Evolutionary conservation across 2,113 vertebrate species (phyloP).

Genomic region (Urocynchramus pylzowi): DNA sequence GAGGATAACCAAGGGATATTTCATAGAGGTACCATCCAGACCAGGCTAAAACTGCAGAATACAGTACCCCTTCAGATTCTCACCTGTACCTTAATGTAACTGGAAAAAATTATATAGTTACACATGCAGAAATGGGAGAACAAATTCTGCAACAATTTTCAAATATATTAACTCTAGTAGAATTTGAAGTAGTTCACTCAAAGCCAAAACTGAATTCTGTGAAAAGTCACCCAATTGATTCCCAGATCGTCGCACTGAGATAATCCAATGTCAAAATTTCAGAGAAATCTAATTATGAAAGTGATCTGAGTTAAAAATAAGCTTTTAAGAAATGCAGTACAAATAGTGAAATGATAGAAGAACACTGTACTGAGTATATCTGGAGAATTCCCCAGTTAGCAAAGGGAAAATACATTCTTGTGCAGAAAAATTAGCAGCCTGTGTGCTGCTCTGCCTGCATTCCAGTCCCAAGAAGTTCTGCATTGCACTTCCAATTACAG

Average conservation of each 20-base stretch:
- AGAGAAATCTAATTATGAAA: neutral
- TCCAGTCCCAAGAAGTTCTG: neutral
- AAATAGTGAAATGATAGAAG: neutral
- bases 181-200: neutral
- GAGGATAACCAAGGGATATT: neutral
- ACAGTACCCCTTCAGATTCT: neutral
- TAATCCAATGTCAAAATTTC: neutral
- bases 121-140: neutral
- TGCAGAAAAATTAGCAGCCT: neutral
- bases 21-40: neutral
- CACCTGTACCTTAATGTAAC: neutral
- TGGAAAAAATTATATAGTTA: neutral
- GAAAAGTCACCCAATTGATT: neutral
- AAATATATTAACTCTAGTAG: neutral
- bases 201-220: neutral
- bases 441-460: neutral
- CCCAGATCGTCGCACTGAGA: neutral
- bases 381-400: neutral
- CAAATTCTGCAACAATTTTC: neutral
- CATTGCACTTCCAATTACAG: neutral
- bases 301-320: neutral
- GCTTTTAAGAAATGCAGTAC: neutral
- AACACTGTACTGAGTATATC: neutral
- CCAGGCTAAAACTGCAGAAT: neutral
- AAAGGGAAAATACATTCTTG: neutral